These are phyloP conservation scores for Plebejus argus DNA, from an alignment of 2,888 invertebrate species.

Conservation along the genomic window DNA sequence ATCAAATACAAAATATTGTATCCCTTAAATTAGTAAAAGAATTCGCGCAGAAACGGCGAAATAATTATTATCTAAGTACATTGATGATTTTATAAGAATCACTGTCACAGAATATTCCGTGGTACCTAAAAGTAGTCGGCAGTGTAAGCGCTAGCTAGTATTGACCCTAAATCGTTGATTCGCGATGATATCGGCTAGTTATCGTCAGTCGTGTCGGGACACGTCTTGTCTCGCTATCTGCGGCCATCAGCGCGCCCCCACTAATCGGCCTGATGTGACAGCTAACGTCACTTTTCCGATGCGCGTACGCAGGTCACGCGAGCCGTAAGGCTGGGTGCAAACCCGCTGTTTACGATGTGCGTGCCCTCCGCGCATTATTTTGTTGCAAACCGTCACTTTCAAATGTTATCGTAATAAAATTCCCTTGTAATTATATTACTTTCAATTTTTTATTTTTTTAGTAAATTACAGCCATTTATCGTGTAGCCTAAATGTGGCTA, in stretches of 20 bases:
- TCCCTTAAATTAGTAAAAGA: too few relatives aligned
- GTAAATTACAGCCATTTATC: constrained; percentile 1
- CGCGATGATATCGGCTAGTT: neutral
- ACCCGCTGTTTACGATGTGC: constrained; percentile 43
- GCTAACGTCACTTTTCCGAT: constrained; percentile 39
- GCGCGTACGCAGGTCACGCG: constrained; percentile 48
- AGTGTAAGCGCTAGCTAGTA: too few relatives aligned
- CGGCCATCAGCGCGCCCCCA: neutral
- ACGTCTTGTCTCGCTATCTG: neutral
- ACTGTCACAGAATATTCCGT: too few relatives aligned
- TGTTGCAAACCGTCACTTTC: constrained; percentile 36
- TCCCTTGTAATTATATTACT: constrained; percentile 1
- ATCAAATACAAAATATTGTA: too few relatives aligned
- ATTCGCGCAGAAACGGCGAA: too few relatives aligned
- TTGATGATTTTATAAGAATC: too few relatives aligned
- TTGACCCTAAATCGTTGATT: neutral
- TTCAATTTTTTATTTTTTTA: neutral
- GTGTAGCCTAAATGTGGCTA: neutral
- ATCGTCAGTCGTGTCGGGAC: neutral
- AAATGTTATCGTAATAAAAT: constrained; percentile 28
- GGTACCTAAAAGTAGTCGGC: too few relatives aligned
- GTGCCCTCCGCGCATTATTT: constrained; percentile 41
- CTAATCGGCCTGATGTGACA: constrained; percentile 37
- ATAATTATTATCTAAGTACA: too few relatives aligned
- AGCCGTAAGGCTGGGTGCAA: constrained; percentile 50